Conservation (phyloP, 2,797 vertebrate species). For the Enteromius fasciolatus region DNA sequence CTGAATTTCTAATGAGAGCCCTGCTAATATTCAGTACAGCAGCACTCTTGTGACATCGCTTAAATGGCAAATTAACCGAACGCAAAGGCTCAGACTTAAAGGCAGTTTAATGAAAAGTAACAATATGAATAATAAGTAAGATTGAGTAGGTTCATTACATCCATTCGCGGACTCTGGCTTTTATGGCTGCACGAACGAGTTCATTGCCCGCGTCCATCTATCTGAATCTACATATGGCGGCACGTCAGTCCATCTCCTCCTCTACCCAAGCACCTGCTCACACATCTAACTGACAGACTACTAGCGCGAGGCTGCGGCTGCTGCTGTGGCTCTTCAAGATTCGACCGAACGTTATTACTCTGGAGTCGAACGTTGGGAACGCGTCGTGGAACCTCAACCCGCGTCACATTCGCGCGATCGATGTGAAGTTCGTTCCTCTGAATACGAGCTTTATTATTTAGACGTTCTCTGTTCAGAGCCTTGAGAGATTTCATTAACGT, state of each 20-base stretch:
- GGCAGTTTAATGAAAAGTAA: neutral
- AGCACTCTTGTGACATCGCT: neutral
- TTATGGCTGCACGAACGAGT: neutral
- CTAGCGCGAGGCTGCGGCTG: slow-evolving; percentile 25
- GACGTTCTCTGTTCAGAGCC: slow-evolving; percentile 12
- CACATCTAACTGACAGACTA: slow-evolving; percentile 5
- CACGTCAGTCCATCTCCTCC: neutral
- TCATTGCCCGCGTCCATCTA: slow-evolving; percentile 8
- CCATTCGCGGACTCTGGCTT: neutral
- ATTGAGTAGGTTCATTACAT: neutral
- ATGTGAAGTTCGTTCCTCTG: neutral
- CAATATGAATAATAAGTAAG: slow-evolving; percentile 11
- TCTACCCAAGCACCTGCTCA: slow-evolving; percentile 21
- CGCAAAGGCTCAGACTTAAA: neutral
- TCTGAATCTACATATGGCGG: slow-evolving; percentile 25
- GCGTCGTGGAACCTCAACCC: neutral
- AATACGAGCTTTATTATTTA: neutral
- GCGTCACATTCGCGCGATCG: neutral
- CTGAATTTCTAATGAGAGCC: neutral
- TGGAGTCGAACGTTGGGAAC: neutral
- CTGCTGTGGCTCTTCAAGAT: neutral
- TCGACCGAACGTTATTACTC: neutral
- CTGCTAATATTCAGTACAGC: neutral
- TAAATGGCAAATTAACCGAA: slow-evolving; percentile 1
- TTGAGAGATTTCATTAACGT: slow-evolving; percentile 52